Evolutionary conservation across 2,888 invertebrate genomes (phyloP).

Genomic region (Neoascia interrupta): DNA sequence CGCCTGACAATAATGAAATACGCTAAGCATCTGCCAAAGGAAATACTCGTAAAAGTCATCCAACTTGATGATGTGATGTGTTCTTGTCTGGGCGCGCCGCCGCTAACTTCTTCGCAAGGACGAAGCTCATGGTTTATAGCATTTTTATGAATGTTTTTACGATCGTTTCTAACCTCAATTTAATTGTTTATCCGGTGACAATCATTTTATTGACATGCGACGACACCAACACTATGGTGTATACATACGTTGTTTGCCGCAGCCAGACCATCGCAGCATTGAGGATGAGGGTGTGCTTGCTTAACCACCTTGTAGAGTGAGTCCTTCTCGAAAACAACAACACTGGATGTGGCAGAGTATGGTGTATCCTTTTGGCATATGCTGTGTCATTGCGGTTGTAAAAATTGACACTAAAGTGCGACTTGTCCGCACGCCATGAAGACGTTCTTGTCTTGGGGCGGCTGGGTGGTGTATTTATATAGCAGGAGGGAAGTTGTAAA

Average conservation of each 20-base stretch:
- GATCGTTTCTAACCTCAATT: constrained; percentile 79
- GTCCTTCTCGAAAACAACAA: constrained; percentile 55
- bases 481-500: constrained; percentile 79
- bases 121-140: constrained; percentile 74
- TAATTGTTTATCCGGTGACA: constrained; percentile 80
- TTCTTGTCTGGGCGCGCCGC: constrained; percentile 3
- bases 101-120: constrained; percentile 27
- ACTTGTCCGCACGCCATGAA: constrained; percentile 60
- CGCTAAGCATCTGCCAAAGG: constrained; percentile 61
- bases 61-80: constrained; percentile 54
- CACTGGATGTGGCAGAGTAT: constrained; percentile 32
- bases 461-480: too few relatives aligned
- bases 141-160: constrained; percentile 79
- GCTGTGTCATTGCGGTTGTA: constrained; percentile 69
- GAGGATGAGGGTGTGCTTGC: constrained; percentile 45
- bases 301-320: constrained; percentile 64
- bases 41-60: constrained; percentile 63
- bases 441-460: constrained; percentile 18
- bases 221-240: constrained; percentile 16
- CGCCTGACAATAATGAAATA: constrained; percentile 31
- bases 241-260: too few relatives aligned
- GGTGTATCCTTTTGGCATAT: constrained; percentile 62
- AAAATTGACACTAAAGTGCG: constrained; percentile 73
- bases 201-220: constrained; percentile 76
- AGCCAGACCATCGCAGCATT: too few relatives aligned